Conservation (phyloP, 1,140 invertebrate species). For the Hypsibius dujardini region DNA sequence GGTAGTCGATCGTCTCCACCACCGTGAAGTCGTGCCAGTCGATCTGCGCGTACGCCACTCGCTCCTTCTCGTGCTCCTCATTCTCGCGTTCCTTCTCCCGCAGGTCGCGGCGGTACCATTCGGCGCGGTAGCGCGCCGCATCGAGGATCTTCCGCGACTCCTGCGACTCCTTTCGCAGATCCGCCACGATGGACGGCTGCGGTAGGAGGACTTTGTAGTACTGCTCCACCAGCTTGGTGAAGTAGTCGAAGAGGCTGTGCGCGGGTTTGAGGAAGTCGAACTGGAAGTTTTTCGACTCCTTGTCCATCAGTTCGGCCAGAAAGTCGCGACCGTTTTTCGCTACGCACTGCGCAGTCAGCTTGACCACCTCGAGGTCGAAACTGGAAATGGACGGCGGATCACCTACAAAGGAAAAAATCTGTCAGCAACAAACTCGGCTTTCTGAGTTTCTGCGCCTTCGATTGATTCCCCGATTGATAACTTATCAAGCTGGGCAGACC, state of each 20-base stretch:
- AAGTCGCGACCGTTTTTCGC: constrained; percentile 94
- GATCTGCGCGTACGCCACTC: constrained; percentile 88
- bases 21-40: constrained; percentile 99
- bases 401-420: constrained; percentile 33
- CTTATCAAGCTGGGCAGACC: too few relatives aligned
- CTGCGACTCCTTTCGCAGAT: constrained; percentile 22
- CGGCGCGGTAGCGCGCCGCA: constrained; percentile 77
- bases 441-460: too few relatives aligned
- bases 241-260: constrained; percentile 95
- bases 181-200: constrained; percentile 35
- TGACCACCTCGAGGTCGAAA: constrained; percentile 78
- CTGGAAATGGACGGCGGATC: constrained; percentile 98
- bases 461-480: too few relatives aligned
- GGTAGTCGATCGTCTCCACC: constrained; percentile 97
- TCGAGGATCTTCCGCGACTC: constrained; percentile 48
- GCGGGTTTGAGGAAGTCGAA: constrained; percentile 97
- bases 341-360: constrained; percentile 94
- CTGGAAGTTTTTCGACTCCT: constrained; percentile 92
- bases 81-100: constrained; percentile 75
- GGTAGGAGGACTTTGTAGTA: constrained; percentile 91
- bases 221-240: constrained; percentile 90
- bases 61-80: constrained; percentile 78
- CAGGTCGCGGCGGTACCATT: constrained; percentile 88
- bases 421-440: too few relatives aligned
- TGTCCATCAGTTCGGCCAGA: constrained; percentile 90